phyloP scores from a whole-genome alignment of 2,113 vertebrate species.

The Paracanthobrama guichenoti region DNA sequence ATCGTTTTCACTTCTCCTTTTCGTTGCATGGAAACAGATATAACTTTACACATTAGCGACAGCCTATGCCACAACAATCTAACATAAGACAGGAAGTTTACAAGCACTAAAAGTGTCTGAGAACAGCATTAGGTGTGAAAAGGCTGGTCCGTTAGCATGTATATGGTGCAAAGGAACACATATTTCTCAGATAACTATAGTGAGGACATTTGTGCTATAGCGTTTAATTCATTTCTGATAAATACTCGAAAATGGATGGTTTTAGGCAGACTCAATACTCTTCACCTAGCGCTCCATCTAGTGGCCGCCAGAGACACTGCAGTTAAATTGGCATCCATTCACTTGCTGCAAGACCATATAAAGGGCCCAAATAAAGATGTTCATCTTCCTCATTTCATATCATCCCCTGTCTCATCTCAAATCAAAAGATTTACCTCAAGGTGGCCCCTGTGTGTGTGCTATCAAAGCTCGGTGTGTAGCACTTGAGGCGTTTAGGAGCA shows the following conservation, averaged over 20 bases:
- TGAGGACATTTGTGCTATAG: not conserved
- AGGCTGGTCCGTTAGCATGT: not conserved
- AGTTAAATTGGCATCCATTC: constrained; percentile 31
- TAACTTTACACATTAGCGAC: constrained; percentile 6
- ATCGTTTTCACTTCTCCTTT: constrained; percentile 30
- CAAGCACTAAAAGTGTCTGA: constrained; percentile 11
- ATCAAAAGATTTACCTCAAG: not conserved
- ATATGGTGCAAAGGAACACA: not conserved
- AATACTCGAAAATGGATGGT: not conserved
- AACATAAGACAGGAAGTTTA: constrained; percentile 18
- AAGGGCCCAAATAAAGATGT: not conserved
- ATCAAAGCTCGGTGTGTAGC: constrained; percentile 12
- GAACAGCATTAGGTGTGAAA: constrained; percentile 37
- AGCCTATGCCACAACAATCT: constrained; percentile 14
- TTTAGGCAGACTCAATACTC: not conserved
- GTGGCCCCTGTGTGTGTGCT: not conserved
- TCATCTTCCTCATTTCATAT: not conserved
- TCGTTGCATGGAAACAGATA: constrained; percentile 10
- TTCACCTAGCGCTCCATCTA: constrained; percentile 68
- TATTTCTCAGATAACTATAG: not conserved
- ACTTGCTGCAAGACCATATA: not conserved
- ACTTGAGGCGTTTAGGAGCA: not conserved
- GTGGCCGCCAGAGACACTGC: constrained; percentile 66
- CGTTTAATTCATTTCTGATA: not conserved
- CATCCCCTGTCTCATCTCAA: not conserved